phyloP scores from a whole-genome alignment of 2,888 invertebrate species.

The Byasa hedistus region DNA sequence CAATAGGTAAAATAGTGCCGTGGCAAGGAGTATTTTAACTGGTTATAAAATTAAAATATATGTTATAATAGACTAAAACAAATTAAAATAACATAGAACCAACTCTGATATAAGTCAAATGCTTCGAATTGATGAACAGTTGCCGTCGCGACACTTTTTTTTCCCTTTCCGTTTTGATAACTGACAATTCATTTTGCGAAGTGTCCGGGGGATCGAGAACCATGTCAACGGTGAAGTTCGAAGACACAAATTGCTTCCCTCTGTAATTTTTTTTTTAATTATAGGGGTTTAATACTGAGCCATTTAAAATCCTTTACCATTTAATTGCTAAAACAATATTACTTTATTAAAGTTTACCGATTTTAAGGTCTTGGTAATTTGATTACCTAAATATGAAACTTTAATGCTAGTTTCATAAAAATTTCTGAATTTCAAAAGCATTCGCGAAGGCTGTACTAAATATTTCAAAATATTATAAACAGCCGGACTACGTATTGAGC shows the following conservation, averaged over 20 bases:
- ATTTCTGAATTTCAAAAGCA: conserved; percentile 8
- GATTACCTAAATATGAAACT: too few relatives aligned
- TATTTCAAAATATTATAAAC: conserved; percentile 16
- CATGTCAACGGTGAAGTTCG: conserved; percentile 23
- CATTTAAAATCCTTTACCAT: conserved; percentile 12
- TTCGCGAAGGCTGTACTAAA: background rate
- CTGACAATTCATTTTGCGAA: conserved; percentile 24
- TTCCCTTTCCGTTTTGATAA: conserved; percentile 25
- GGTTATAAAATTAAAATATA: background rate
- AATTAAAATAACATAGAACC: background rate
- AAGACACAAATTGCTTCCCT: conserved; percentile 27
- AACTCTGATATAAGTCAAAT: conserved; percentile 6
- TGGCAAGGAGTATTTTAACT: background rate
- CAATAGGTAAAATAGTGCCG: too few relatives aligned
- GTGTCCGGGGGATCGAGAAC: conserved; percentile 15
- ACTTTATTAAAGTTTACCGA: background rate
- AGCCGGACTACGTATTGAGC: conserved; percentile 9
- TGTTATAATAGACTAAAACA: background rate
- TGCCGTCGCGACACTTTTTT: conserved; percentile 9
- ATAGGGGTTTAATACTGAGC: conserved; percentile 14
- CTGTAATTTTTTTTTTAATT: conserved; percentile 14
- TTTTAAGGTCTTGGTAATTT: too few relatives aligned
- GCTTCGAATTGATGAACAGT: conserved; percentile 17
- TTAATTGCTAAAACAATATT: background rate
- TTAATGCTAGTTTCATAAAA: background rate